Evolutionary conservation across 2,113 vertebrate species (phyloP).

Genomic region (Genyomyrus donnyi): DNA sequence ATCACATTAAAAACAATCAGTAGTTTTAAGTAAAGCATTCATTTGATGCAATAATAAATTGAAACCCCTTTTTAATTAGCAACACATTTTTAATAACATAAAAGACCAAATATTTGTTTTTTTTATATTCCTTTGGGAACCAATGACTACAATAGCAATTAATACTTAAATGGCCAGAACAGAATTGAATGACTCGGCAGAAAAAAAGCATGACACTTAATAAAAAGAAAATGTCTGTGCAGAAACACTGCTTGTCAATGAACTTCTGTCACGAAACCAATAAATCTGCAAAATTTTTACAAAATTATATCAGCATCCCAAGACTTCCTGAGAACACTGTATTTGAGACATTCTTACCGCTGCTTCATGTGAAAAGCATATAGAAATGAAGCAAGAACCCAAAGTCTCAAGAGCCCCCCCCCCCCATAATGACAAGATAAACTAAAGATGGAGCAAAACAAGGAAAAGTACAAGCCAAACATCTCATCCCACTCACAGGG

Average conservation of each 20-base stretch:
- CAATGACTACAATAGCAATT: background rate
- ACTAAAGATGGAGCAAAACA: background rate
- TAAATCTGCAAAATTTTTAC: background rate
- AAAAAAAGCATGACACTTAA: background rate
- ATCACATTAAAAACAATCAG: background rate
- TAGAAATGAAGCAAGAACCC: background rate
- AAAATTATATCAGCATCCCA: background rate
- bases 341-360: background rate
- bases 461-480: background rate
- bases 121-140: background rate
- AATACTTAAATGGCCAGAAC: background rate
- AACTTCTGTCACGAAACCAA: background rate
- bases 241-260: background rate
- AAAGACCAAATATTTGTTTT: background rate
- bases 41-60: background rate
- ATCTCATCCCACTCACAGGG: slow-evolving; percentile 72
- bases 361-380: background rate
- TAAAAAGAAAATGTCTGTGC: background rate
- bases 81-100: background rate
- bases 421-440: background rate
- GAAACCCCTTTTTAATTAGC: background rate
- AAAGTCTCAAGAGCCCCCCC: background rate
- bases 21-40: background rate
- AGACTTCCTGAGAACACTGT: background rate
- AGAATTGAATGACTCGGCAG: background rate